Percentiles rank a stretch among this genome's conserved stretches.
These are phyloP conservation scores for Lasioglossum calceatum DNA, from an alignment of 2,888 invertebrate genomes.

Conservation along the genomic window DNA sequence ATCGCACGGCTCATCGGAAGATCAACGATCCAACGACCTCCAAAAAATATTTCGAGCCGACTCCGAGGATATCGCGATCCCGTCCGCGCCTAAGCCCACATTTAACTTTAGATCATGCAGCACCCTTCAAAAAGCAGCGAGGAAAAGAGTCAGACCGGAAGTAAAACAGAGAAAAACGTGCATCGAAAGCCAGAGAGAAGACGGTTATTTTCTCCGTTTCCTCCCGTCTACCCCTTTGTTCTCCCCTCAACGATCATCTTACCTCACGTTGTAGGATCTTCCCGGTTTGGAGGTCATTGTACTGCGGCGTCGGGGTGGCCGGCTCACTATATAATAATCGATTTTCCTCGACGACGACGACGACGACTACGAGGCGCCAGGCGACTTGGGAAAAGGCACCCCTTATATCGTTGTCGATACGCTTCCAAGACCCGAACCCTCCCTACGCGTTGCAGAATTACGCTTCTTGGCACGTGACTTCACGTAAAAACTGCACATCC, in stretches of 20 bases:
- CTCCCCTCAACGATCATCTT: slow-evolving; percentile 58
- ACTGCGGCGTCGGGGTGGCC: slow-evolving; percentile 69
- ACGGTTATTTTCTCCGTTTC: slow-evolving; percentile 64
- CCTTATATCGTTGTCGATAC: background rate
- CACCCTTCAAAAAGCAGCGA: slow-evolving; percentile 56
- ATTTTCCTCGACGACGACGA: slow-evolving; percentile 70
- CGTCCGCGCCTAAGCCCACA: slow-evolving; percentile 7
- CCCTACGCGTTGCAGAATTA: slow-evolving; percentile 17
- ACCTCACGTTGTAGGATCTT: slow-evolving; percentile 80
- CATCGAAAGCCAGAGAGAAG: slow-evolving; percentile 58
- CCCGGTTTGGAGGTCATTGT: slow-evolving; percentile 82
- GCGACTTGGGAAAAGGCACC: slow-evolving; percentile 31
- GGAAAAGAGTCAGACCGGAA: slow-evolving; percentile 66
- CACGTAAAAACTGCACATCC: slow-evolving; percentile 45
- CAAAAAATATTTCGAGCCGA: background rate
- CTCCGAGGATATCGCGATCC: background rate
- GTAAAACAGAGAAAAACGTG: slow-evolving; percentile 66
- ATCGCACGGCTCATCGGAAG: too few species aligned
- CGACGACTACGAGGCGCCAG: slow-evolving; percentile 34
- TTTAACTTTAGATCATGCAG: slow-evolving; percentile 55
- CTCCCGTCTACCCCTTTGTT: slow-evolving; percentile 17
- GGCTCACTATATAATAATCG: slow-evolving; percentile 69
- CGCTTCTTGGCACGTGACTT: slow-evolving; percentile 62
- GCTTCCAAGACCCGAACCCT: slow-evolving; percentile 8
- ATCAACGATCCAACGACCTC: background rate